phyloP scores from a whole-genome alignment of 1,140 invertebrate genomes.

The Drosophila micromelanica region DNA sequence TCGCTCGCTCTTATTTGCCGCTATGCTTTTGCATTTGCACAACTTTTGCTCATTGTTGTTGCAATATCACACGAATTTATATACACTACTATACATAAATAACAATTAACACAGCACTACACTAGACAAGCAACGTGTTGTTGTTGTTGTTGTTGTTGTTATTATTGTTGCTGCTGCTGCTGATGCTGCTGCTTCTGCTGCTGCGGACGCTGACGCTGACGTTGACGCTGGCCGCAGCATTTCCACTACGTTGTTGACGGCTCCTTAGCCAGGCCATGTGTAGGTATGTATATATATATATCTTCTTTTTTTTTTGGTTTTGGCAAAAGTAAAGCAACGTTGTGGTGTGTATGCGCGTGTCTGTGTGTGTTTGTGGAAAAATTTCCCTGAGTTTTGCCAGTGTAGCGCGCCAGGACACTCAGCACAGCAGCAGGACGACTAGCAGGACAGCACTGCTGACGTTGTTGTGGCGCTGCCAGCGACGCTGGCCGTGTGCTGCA shows the following conservation, averaged over 20 bases:
- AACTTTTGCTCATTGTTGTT: conserved; percentile 47
- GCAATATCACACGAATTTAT: conserved; percentile 76
- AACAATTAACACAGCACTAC: conserved; percentile 70
- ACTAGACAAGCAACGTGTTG: conserved; percentile 36
- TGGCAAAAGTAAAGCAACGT: conserved; percentile 31
- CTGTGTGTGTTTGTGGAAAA: conserved; percentile 46
- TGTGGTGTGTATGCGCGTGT: conserved; percentile 7
- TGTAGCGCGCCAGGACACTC: conserved; percentile 26
- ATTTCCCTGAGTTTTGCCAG: conserved; percentile 70
- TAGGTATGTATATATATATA: conserved; percentile 26
- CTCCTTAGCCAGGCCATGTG: conserved; percentile 57
- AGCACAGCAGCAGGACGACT: conserved; percentile 36
- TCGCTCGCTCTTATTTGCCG: conserved; percentile 4
- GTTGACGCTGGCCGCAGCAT: conserved; percentile 32
- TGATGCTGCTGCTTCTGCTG: conserved; percentile 19
- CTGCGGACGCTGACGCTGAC: conserved; percentile 26
- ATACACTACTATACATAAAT: conserved; percentile 75
- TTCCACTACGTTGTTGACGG: conserved; percentile 27
- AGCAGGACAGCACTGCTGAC: conserved; percentile 70
- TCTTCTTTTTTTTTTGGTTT: conserved; percentile 16
- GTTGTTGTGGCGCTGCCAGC: conserved; percentile 43
- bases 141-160: conserved; percentile 24
- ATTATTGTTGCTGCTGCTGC: neutral
- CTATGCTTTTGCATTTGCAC: conserved; percentile 37
- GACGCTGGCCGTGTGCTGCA: conserved; percentile 39